phyloP scores from a whole-genome alignment of 2,797 vertebrate genomes.

The Crocodylus rhombifer region DNA sequence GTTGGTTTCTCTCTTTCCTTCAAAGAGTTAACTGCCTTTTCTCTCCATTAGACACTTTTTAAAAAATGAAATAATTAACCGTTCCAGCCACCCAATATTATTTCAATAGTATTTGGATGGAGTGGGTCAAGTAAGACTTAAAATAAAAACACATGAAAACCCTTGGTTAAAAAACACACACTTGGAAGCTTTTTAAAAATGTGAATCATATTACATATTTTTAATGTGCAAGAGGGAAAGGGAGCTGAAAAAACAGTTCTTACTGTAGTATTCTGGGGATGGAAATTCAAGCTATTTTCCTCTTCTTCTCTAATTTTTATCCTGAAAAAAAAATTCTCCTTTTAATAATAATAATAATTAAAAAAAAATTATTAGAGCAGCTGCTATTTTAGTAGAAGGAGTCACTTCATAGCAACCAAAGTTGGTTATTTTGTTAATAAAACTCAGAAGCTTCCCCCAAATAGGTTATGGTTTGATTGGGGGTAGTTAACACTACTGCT shows the following conservation, averaged over 20 bases:
- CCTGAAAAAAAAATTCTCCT: neutral
- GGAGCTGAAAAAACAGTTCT: neutral
- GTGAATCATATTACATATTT: conserved; percentile 29
- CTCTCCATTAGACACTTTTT: conserved; percentile 4
- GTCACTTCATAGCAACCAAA: neutral
- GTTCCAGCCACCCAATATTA: neutral
- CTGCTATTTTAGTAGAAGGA: neutral
- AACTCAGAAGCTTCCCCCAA: neutral
- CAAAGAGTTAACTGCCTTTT: neutral
- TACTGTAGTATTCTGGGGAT: neutral
- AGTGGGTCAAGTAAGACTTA: conserved; percentile 46
- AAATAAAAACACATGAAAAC: conserved; percentile 32
- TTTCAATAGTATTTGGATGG: neutral
- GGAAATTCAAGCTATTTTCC: neutral
- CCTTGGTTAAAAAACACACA: conserved; percentile 60
- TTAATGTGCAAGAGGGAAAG: neutral
- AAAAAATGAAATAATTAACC: conserved; percentile 56
- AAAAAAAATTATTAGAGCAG: neutral
- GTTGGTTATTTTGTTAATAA: neutral
- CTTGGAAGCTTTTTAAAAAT: conserved; percentile 51
- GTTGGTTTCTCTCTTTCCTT: conserved; percentile 11
- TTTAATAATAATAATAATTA: neutral
- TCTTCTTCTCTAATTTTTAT: conserved; percentile 17
- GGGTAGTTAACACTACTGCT: conserved; percentile 16
- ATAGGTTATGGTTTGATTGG: neutral